A percentile compares a stretch with the other conserved stretches of the same genome.
Evolutionary conservation across 2,888 invertebrate genomes (phyloP).

Genomic region (Geophilus truncorum): DNA sequence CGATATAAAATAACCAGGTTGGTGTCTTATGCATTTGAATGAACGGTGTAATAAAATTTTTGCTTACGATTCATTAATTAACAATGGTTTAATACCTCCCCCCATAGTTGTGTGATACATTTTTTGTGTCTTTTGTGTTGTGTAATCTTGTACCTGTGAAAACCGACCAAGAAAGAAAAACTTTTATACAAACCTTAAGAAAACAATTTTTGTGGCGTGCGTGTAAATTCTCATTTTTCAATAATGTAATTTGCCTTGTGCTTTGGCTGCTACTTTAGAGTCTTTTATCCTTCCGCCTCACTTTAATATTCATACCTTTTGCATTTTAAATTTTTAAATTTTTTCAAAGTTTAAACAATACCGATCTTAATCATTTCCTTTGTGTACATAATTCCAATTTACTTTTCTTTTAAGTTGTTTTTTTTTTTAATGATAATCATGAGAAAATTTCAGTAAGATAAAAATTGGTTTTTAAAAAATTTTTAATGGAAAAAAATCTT

Average conservation of each 20-base stretch:
- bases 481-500: too few species aligned
- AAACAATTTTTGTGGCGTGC: neutral
- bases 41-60: neutral
- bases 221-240: neutral
- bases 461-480: too few species aligned
- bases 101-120: conserved; percentile 19
- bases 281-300: neutral
- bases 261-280: conserved; percentile 5
- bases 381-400: too few species aligned
- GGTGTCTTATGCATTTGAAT: conserved; percentile 20
- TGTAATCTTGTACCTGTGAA: conserved; percentile 27
- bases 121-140: conserved; percentile 17
- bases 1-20: neutral
- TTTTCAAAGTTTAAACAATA: too few species aligned
- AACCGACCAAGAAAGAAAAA: conserved; percentile 10
- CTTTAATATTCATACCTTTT: neutral
- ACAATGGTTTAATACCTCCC: neutral
- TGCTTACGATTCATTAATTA: neutral
- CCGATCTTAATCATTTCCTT: too few species aligned
- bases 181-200: neutral
- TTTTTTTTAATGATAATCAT: neutral
- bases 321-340: neutral
- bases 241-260: conserved; percentile 5
- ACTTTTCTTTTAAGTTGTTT: too few species aligned
- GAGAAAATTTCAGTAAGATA: too few species aligned